A percentile compares a stretch with the other conserved stretches of the same genome.
phyloP scores from a whole-genome alignment of 2,113 vertebrate genomes.

The Oxyruncus cristatus region DNA sequence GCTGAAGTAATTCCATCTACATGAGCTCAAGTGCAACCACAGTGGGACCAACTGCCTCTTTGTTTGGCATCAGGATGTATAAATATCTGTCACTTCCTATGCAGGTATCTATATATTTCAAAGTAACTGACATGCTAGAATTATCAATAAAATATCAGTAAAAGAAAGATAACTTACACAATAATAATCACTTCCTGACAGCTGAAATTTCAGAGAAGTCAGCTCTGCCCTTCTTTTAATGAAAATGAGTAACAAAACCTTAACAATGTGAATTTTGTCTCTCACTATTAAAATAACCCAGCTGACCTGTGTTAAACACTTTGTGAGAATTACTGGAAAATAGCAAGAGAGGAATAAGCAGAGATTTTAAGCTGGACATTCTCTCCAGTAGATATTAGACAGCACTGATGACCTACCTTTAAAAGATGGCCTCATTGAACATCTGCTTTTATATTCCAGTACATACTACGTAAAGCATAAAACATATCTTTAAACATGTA shows the following conservation, averaged over 20 bases:
- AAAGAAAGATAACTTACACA: slow-evolving; percentile 4
- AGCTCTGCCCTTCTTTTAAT: background rate
- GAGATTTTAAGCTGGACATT: background rate
- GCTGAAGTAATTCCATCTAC: slow-evolving; percentile 10
- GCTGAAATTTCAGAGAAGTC: slow-evolving; percentile 24
- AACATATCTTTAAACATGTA: background rate
- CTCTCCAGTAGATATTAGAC: background rate
- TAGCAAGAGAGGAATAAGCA: slow-evolving; percentile 41
- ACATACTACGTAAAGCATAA: background rate
- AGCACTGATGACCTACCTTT: background rate
- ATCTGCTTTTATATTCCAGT: background rate
- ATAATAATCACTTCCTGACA: slow-evolving; percentile 1
- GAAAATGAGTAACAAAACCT: background rate
- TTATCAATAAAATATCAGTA: slow-evolving; percentile 25
- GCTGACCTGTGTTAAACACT: slow-evolving; percentile 52
- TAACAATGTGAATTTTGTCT: background rate
- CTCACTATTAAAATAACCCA: slow-evolving; percentile 56
- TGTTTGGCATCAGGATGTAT: background rate
- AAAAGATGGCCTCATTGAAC: background rate
- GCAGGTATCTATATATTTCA: background rate
- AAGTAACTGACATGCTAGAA: background rate
- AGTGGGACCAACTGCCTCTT: background rate
- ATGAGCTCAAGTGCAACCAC: background rate
- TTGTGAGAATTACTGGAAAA: slow-evolving; percentile 4
- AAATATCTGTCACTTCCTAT: background rate